Evolutionary conservation across 2,888 invertebrate genomes (phyloP).

Genomic region (Gnatocerus cornutus): DNA sequence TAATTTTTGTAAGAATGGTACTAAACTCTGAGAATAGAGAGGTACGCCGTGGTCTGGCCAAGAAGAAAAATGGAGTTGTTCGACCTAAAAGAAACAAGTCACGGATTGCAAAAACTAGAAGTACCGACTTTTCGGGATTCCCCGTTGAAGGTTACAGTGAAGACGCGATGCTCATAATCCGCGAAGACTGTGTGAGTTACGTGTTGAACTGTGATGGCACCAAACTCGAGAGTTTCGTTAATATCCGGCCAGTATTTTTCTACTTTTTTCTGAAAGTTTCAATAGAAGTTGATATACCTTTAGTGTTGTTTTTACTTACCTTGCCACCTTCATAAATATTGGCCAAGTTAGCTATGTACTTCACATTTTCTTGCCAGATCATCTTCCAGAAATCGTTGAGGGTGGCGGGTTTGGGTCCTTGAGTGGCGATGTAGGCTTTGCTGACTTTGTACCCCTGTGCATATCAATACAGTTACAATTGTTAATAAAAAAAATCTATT

Average conservation of each 20-base stretch:
- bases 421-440: constrained; percentile 68
- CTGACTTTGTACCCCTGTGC: constrained; percentile 64
- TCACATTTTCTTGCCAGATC: constrained; percentile 72
- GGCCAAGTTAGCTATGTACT: constrained; percentile 72
- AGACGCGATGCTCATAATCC: constrained; percentile 67
- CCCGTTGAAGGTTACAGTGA: constrained; percentile 60
- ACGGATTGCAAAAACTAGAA: constrained; percentile 1
- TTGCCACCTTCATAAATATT: constrained; percentile 71
- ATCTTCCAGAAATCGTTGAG: constrained; percentile 68
- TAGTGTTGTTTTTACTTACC: constrained; percentile 57
- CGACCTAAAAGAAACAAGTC: constrained; percentile 63
- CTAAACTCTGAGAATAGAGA: constrained; percentile 64
- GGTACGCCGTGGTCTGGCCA: constrained; percentile 75
- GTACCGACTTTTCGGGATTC: constrained; percentile 63
- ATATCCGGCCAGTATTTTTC: constrained; percentile 73
- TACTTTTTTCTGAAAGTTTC: constrained; percentile 69
- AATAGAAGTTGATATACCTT: not conserved
- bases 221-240: constrained; percentile 66
- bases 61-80: constrained; percentile 72
- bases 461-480: not conserved
- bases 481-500: constrained; percentile 1
- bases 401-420: constrained; percentile 67
- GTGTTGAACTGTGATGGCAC: constrained; percentile 65
- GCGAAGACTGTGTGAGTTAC: constrained; percentile 64
- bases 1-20: constrained; percentile 66